Conservation (phyloP, 2,797 vertebrate species). For the Sebastes kiyomatsui region DNA sequence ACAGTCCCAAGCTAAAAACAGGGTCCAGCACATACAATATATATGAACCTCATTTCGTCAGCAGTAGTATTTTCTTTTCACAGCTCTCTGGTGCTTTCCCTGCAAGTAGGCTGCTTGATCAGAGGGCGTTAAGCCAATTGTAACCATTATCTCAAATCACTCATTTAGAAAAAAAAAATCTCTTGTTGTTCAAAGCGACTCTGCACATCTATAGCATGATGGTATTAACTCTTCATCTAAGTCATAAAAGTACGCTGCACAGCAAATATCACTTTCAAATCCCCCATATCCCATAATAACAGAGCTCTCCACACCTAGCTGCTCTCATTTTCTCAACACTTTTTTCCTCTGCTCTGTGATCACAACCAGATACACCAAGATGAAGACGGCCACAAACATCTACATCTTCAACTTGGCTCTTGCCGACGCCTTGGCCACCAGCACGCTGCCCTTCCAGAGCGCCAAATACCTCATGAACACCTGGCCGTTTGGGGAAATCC, state of each 20-base stretch:
- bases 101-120: slow-evolving; percentile 30
- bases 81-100: slow-evolving; percentile 17
- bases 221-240: slow-evolving; percentile 19
- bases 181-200: background rate
- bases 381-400: slow-evolving; percentile 97
- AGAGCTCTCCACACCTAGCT: background rate
- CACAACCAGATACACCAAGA: slow-evolving; percentile 90
- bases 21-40: slow-evolving; percentile 22
- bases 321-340: slow-evolving; percentile 16
- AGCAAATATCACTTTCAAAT: slow-evolving; percentile 13
- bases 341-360: slow-evolving; percentile 23
- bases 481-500: slow-evolving; percentile 92
- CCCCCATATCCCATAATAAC: background rate
- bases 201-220: background rate
- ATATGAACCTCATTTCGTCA: background rate
- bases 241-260: background rate
- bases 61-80: background rate
- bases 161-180: slow-evolving; percentile 12
- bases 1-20: background rate
- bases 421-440: slow-evolving; percentile 92
- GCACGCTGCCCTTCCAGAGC: slow-evolving; percentile 94
- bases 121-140: slow-evolving; percentile 20
- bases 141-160: slow-evolving; percentile 43
- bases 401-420: slow-evolving; percentile 97
- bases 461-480: slow-evolving; percentile 95